Conservation (phyloP, 2,888 invertebrate species). For the Sphaeridia pumilis region DNA sequence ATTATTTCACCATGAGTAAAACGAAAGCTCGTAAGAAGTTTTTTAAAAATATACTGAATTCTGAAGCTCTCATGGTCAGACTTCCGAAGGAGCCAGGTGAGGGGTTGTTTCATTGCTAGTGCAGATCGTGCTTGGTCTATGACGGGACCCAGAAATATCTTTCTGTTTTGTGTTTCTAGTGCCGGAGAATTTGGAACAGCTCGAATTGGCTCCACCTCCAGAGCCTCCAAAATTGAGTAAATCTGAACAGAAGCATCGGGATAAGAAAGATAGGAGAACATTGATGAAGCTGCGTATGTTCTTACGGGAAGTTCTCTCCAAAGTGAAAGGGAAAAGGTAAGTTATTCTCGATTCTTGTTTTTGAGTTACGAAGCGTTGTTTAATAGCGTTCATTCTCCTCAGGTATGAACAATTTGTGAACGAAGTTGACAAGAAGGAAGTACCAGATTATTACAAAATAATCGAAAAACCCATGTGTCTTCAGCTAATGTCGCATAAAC, state of each 20-base stretch:
- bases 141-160: too few relatives aligned
- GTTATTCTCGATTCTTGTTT: too few relatives aligned
- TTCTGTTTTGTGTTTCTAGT: not conserved
- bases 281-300: slow-evolving; percentile 73
- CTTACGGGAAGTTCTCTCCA: slow-evolving; percentile 70
- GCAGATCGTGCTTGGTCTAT: not conserved
- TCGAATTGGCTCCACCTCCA: slow-evolving; percentile 54
- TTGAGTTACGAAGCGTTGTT: not conserved
- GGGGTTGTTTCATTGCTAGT: not conserved
- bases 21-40: not conserved
- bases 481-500: slow-evolving; percentile 85
- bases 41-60: not conserved
- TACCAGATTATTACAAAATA: slow-evolving; percentile 73
- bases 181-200: slow-evolving; percentile 39
- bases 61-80: not conserved
- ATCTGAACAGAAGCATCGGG: slow-evolving; percentile 50
- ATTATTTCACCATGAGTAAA: too few relatives aligned
- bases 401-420: slow-evolving; percentile 73
- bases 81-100: not conserved
- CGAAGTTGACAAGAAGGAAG: slow-evolving; percentile 75
- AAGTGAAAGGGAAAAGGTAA: slow-evolving; percentile 56
- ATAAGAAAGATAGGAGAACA: slow-evolving; percentile 66
- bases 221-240: slow-evolving; percentile 47
- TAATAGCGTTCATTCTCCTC: not conserved
- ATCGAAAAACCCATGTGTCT: slow-evolving; percentile 81